These are phyloP conservation scores for Pterophyllum scalare DNA, from an alignment of 2,113 vertebrate species.

Conservation along the genomic window DNA sequence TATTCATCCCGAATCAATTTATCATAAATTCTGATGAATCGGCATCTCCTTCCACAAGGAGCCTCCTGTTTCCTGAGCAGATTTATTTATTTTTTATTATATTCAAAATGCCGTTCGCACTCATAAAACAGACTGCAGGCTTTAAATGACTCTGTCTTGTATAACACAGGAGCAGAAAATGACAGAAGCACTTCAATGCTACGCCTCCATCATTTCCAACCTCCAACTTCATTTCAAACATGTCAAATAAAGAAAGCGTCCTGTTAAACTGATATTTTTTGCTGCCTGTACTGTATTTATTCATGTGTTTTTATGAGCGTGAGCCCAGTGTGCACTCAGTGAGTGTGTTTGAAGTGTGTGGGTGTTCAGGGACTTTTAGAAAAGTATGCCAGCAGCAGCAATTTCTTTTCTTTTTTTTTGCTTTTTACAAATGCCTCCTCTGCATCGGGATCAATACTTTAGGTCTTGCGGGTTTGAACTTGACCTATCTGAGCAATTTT, in stretches of 20 bases:
- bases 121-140: not conserved
- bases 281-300: not conserved
- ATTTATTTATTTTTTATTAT: not conserved
- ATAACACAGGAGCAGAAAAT: not conserved
- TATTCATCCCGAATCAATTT: not conserved
- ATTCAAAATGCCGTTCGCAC: not conserved
- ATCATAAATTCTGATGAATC: not conserved
- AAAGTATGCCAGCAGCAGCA: constrained; percentile 65
- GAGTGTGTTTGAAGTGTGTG: constrained; percentile 63
- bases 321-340: constrained; percentile 3
- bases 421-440: constrained; percentile 69
- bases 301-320: not conserved
- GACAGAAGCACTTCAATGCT: not conserved
- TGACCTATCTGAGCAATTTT: constrained; percentile 62
- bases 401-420: constrained; percentile 44
- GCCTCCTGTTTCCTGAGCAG: not conserved
- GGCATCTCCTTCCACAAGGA: not conserved
- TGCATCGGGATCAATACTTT: constrained; percentile 71
- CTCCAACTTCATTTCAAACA: constrained; percentile 8
- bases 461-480: constrained; percentile 45
- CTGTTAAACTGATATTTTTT: constrained; percentile 16
- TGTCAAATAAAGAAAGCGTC: constrained; percentile 13
- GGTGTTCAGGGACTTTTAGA: constrained; percentile 64
- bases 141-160: constrained; percentile 14
- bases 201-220: not conserved